Evolutionary conservation across 2,888 invertebrate genomes (phyloP).

Genomic region (Dermolepida albohirtum): DNA sequence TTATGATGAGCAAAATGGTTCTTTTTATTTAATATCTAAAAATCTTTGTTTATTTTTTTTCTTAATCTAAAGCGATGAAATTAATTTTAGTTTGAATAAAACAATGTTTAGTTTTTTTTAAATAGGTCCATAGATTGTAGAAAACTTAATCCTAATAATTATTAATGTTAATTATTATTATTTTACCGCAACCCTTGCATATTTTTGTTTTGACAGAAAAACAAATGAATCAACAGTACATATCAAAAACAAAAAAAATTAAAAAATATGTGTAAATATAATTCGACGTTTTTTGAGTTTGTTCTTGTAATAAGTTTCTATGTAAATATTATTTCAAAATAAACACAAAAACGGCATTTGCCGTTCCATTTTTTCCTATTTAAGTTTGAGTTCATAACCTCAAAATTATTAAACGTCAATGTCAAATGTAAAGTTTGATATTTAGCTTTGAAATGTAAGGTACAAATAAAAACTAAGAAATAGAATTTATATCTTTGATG

Average conservation of each 20-base stretch:
- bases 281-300: too few species aligned
- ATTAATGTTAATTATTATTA: slow-evolving; percentile 19
- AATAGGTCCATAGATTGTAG: not conserved
- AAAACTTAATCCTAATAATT: slow-evolving; percentile 27
- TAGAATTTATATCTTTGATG: too few species aligned
- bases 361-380: too few species aligned
- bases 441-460: too few species aligned
- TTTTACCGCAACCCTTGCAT: slow-evolving; percentile 39
- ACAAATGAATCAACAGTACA: not conserved
- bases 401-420: too few species aligned
- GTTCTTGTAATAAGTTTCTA: too few species aligned
- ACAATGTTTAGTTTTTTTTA: not conserved
- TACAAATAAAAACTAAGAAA: too few species aligned
- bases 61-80: slow-evolving; percentile 2
- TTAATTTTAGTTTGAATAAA: not conserved
- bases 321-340: too few species aligned
- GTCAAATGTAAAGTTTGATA: too few species aligned
- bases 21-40: not conserved
- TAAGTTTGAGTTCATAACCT: too few species aligned
- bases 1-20: slow-evolving; percentile 6
- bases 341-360: too few species aligned
- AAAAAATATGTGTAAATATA: too few species aligned
- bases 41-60: not conserved
- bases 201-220: slow-evolving; percentile 16
- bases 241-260: not conserved